phyloP scores from a whole-genome alignment of 2,797 vertebrate species.

The Hippoglossus hippoglossus region DNA sequence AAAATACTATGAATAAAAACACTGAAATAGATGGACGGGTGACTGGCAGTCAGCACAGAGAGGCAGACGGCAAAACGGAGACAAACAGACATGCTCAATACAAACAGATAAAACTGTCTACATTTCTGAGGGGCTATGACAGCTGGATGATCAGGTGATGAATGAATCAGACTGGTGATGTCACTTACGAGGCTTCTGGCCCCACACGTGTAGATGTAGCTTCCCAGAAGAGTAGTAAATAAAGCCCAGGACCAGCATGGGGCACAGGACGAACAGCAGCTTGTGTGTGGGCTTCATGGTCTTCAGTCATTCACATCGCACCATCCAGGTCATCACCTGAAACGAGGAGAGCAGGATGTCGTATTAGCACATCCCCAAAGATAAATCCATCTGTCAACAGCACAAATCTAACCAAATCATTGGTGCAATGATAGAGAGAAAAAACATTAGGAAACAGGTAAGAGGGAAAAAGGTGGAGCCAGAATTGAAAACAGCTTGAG shows the following conservation, averaged over 20 bases:
- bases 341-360: not conserved
- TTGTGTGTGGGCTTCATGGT: constrained; percentile 95
- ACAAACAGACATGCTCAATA: constrained; percentile 17
- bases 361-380: constrained; percentile 10
- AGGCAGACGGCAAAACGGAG: constrained; percentile 43
- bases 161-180: constrained; percentile 26
- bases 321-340: constrained; percentile 88
- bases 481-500: not conserved
- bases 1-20: constrained; percentile 10
- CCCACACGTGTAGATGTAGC: constrained; percentile 92
- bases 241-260: constrained; percentile 95
- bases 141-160: constrained; percentile 33
- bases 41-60: constrained; percentile 36
- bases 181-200: constrained; percentile 94
- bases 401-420: not conserved
- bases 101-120: constrained; percentile 4
- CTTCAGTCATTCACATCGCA: constrained; percentile 93
- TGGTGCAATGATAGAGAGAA: not conserved
- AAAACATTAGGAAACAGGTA: not conserved
- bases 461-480: not conserved
- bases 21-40: constrained; percentile 5
- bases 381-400: constrained; percentile 3
- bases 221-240: constrained; percentile 96
- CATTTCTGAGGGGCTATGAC: constrained; percentile 10
- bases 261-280: constrained; percentile 94